phyloP scores from a whole-genome alignment of 2,888 invertebrate species.

The Brachyopa scutellaris region DNA sequence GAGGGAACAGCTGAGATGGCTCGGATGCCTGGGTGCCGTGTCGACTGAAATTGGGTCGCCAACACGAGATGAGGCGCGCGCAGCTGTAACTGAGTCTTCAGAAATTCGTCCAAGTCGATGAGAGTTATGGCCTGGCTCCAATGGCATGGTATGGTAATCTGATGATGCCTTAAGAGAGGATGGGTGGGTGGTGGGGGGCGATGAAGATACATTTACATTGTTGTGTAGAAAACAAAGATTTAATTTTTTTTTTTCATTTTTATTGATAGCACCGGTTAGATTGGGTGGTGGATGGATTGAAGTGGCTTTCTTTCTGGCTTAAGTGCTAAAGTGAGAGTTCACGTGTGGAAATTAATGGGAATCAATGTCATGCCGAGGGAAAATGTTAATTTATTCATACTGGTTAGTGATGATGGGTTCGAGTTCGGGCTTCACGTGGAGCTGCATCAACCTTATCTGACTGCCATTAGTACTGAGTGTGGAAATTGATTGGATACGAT shows the following conservation, averaged over 20 bases:
- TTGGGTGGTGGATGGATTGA: neutral
- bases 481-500: slow-evolving; percentile 7
- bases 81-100: slow-evolving; percentile 52
- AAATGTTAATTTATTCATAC: neutral
- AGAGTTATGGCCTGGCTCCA: slow-evolving; percentile 41
- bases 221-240: slow-evolving; percentile 28
- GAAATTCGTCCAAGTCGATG: slow-evolving; percentile 24
- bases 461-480: neutral
- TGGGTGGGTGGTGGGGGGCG: slow-evolving; percentile 16
- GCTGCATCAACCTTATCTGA: neutral
- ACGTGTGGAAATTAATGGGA: slow-evolving; percentile 45
- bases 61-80: slow-evolving; percentile 38
- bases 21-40: slow-evolving; percentile 42
- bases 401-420: neutral
- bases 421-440: neutral
- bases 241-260: neutral
- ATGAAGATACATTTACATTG: slow-evolving; percentile 15
- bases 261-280: slow-evolving; percentile 34
- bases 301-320: slow-evolving; percentile 52
- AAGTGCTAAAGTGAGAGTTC: slow-evolving; percentile 52
- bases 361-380: neutral
- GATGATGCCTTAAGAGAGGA: slow-evolving; percentile 24
- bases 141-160: slow-evolving; percentile 53
- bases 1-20: slow-evolving; percentile 24
- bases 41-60: slow-evolving; percentile 63